These are phyloP conservation scores for Heterodera carotae DNA, from an alignment of 1,140 invertebrate species.

Conservation along the genomic window DNA sequence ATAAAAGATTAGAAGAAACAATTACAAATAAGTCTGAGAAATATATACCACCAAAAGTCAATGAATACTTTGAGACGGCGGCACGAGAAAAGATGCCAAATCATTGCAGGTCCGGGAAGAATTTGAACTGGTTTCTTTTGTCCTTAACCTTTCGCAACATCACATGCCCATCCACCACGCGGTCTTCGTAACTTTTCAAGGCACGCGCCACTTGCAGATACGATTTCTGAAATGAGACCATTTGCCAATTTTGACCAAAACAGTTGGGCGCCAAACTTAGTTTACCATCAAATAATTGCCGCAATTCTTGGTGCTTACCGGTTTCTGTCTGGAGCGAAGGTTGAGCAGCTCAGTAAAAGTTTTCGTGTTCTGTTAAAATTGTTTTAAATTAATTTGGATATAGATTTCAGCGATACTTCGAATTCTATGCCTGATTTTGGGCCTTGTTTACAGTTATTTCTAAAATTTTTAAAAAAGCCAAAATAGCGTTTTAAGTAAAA, in stretches of 20 bases:
- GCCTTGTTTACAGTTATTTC: no score
- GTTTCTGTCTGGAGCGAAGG: constrained; percentile 19
- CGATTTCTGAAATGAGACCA: constrained; percentile 9
- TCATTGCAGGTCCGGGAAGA: constrained; percentile 21
- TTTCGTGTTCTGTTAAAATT: constrained; percentile 6
- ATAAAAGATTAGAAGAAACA: no score
- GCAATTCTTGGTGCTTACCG: not conserved
- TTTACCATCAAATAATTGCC: no score
- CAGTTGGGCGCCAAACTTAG: no score
- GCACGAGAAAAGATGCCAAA: not conserved
- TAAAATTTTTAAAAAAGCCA: no score
- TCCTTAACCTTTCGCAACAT: constrained; percentile 28
- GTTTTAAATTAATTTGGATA: no score
- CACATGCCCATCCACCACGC: constrained; percentile 5
- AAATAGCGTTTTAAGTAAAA: no score
- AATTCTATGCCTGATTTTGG: no score
- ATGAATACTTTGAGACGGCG: not conserved
- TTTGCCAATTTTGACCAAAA: no score
- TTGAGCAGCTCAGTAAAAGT: constrained; percentile 24
- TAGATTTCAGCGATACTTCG: no score
- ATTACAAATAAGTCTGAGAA: no score
- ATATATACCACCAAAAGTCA: not conserved
- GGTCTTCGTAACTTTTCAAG: constrained; percentile 22
- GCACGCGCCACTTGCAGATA: constrained; percentile 27
- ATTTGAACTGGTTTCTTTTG: constrained; percentile 33